Percentiles rank a stretch among this genome's conserved stretches.
phyloP scores from a whole-genome alignment of 2,888 invertebrate species.

The Antitype chi region DNA sequence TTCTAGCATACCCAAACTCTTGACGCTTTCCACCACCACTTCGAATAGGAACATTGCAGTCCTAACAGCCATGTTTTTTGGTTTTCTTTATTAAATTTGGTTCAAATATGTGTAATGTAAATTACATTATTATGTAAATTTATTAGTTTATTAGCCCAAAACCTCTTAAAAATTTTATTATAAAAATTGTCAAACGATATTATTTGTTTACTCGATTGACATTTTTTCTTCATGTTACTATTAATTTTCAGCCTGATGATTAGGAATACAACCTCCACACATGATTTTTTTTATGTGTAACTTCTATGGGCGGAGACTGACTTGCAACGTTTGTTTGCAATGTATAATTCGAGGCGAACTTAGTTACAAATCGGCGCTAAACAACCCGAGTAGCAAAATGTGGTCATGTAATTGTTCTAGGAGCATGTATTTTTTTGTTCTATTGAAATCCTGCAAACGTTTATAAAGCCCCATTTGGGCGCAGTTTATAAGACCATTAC shows the following conservation, averaged over 20 bases:
- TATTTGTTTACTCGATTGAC: slow-evolving; percentile 26
- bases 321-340: no score
- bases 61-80: slow-evolving; percentile 78
- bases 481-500: neutral
- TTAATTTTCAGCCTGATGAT: slow-evolving; percentile 22
- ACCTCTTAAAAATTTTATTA: slow-evolving; percentile 14
- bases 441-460: neutral
- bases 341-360: no score
- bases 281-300: neutral
- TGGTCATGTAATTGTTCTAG: neutral
- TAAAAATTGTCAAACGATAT: slow-evolving; percentile 8
- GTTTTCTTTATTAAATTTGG: slow-evolving; percentile 55
- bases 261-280: neutral
- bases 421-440: neutral
- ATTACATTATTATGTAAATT: slow-evolving; percentile 34
- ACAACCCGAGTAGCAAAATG: neutral
- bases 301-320: neutral
- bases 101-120: slow-evolving; percentile 35
- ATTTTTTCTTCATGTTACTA: neutral
- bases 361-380: no score
- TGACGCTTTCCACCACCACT: slow-evolving; percentile 83
- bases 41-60: slow-evolving; percentile 87
- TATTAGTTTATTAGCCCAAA: slow-evolving; percentile 19
- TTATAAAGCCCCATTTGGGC: neutral
- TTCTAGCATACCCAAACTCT: slow-evolving; percentile 79